These are phyloP conservation scores for Rhynchophorus ferrugineus DNA, from an alignment of 1,140 invertebrate species.

Conservation along the genomic window DNA sequence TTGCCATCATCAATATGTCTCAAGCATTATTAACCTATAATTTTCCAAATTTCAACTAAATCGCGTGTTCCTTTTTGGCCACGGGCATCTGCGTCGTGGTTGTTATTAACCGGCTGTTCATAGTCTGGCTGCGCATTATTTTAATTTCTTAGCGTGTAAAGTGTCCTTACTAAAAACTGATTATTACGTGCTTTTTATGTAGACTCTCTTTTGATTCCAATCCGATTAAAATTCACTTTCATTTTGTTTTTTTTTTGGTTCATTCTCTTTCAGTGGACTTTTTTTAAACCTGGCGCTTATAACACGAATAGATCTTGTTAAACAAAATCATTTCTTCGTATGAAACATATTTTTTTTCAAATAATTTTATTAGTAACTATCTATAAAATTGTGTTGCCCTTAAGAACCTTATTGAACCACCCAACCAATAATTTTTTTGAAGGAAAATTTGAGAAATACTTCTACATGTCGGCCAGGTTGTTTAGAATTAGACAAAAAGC, in stretches of 20 bases:
- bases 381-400: too few species aligned
- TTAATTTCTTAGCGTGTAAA: conserved; percentile 24
- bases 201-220: not conserved
- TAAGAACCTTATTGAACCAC: too few species aligned
- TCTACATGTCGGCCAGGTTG: too few species aligned
- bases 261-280: not conserved
- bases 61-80: conserved; percentile 23
- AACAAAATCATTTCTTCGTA: too few species aligned
- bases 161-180: conserved; percentile 19
- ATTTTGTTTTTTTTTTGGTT: not conserved
- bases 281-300: too few species aligned
- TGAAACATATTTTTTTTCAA: too few species aligned
- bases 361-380: too few species aligned
- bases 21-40: conserved; percentile 22
- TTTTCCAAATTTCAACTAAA: conserved; percentile 25
- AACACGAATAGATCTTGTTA: too few species aligned
- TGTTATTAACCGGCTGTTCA: conserved; percentile 21
- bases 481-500: too few species aligned
- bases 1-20: conserved; percentile 24
- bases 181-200: conserved; percentile 13
- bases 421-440: too few species aligned
- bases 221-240: not conserved
- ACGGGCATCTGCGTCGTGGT: conserved; percentile 18
- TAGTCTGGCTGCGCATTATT: conserved; percentile 20
- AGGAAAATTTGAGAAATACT: too few species aligned